Evolutionary conservation across 1,140 invertebrate genomes (phyloP).

Genomic region (Berghia stephanieae): DNA sequence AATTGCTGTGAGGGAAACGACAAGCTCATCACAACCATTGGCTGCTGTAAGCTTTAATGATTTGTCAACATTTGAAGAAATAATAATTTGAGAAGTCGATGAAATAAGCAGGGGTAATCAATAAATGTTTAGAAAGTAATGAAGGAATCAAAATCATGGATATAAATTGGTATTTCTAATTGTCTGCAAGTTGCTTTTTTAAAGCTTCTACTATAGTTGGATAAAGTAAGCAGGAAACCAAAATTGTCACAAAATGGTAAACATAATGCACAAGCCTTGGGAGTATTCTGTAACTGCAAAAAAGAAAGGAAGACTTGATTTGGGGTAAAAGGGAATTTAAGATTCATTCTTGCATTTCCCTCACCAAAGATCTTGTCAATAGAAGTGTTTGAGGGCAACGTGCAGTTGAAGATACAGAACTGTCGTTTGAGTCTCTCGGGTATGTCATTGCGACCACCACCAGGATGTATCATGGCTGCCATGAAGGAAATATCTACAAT

Average conservation of each 20-base stretch:
- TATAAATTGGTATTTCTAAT: no score
- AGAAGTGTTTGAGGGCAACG: constrained; percentile 83
- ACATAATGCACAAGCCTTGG: background rate
- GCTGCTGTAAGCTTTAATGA: no score
- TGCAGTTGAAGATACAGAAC: constrained; percentile 95
- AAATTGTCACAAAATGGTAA: no score
- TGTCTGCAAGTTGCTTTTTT: no score
- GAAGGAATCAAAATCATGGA: no score
- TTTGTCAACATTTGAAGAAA: no score
- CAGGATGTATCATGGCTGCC: constrained; percentile 93
- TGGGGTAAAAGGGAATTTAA: background rate
- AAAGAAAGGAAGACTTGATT: background rate
- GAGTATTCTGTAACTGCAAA: background rate
- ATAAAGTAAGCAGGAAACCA: background rate
- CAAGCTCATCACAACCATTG: no score
- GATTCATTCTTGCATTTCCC: constrained; percentile 16
- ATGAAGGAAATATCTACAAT: constrained; percentile 85
- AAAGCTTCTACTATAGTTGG: background rate
- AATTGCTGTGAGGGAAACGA: no score
- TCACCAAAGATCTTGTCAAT: constrained; percentile 88
- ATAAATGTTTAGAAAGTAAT: no score
- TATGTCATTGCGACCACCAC: constrained; percentile 94
- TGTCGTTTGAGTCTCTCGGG: constrained; percentile 93
- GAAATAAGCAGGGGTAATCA: no score
- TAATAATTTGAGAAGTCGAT: no score